Evolutionary conservation across 2,888 invertebrate species (phyloP).

Genomic region (Chymomyza fuscimana): DNA sequence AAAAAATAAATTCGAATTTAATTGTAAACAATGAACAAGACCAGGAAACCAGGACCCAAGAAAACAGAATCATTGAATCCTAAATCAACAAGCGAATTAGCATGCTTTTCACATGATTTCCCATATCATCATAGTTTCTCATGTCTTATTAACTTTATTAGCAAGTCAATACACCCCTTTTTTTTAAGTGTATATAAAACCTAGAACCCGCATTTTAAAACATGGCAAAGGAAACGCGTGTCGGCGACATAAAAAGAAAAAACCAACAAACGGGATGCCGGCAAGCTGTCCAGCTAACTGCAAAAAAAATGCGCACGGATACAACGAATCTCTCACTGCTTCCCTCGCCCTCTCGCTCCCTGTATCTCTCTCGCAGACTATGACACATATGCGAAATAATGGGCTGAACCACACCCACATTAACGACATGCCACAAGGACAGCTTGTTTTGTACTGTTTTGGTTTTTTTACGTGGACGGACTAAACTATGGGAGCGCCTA

Average conservation of each 20-base stretch:
- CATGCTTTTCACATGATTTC: no score
- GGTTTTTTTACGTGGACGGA: background rate
- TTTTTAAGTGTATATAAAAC: background rate
- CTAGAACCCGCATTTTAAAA: background rate
- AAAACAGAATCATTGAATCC: no score
- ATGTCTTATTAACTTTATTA: background rate
- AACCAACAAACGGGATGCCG: background rate
- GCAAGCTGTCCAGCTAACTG: background rate
- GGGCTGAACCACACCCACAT: background rate
- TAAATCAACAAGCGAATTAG: no score
- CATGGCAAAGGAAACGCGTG: background rate
- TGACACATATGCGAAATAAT: background rate
- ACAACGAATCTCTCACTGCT: background rate
- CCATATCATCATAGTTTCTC: no score
- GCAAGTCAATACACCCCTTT: background rate
- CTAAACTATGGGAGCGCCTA: conserved; percentile 39
- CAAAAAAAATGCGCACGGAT: background rate
- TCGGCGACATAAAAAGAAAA: background rate
- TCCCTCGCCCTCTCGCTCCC: background rate
- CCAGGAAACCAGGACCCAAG: no score
- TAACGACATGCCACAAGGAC: background rate
- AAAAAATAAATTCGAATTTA: no score
- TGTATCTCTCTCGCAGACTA: background rate
- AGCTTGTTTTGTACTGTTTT: background rate
- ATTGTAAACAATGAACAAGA: no score